phyloP scores from a whole-genome alignment of 1,140 invertebrate genomes.

The Anoplolepis gracilipes region DNA sequence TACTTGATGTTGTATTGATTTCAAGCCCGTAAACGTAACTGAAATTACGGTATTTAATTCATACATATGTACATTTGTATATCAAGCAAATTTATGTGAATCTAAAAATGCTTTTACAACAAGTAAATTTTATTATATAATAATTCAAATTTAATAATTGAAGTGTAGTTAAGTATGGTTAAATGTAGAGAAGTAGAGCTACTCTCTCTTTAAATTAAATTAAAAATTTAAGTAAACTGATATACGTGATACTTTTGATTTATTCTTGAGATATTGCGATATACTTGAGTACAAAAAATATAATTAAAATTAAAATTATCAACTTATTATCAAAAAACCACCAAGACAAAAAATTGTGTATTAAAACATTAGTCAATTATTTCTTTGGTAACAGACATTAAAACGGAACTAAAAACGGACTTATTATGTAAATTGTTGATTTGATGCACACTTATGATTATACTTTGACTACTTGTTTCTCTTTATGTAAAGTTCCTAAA shows the following conservation, averaged over 20 bases:
- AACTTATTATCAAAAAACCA: neutral
- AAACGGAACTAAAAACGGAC: neutral
- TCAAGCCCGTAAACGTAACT: neutral
- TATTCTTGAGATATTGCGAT: neutral
- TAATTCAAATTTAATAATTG: neutral
- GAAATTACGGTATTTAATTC: neutral
- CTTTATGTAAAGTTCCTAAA: neutral
- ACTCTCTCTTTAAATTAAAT: neutral
- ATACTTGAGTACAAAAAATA: neutral
- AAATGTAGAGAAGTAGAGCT: too few species aligned
- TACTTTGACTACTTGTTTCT: neutral
- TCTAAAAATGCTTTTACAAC: constrained; percentile 27
- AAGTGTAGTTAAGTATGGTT: too few species aligned
- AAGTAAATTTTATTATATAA: constrained; percentile 2
- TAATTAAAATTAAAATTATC: neutral
- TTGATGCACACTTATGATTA: too few species aligned
- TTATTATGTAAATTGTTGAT: neutral
- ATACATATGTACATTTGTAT: neutral
- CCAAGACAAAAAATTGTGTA: too few species aligned
- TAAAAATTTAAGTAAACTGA: neutral
- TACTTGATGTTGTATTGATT: constrained; percentile 14
- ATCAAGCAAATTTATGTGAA: constrained; percentile 7
- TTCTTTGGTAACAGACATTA: neutral
- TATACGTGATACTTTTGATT: neutral
- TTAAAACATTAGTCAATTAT: neutral